These are phyloP conservation scores for Mesochorus sp. DNA, from an alignment of 2,888 invertebrate genomes.

Conservation along the genomic window DNA sequence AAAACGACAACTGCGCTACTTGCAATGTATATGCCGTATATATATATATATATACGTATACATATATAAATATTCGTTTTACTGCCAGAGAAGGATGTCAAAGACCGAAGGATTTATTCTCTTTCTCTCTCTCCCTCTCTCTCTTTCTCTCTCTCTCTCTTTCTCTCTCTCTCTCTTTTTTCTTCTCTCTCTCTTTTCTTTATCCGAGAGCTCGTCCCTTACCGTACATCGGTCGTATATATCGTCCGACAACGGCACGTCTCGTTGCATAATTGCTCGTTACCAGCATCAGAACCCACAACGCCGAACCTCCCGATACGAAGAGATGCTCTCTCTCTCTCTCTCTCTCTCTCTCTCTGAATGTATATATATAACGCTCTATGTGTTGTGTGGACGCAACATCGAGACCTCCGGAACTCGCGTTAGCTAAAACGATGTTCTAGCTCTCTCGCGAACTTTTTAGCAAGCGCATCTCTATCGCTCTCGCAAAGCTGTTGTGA, in stretches of 20 bases:
- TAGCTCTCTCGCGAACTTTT: constrained; percentile 20
- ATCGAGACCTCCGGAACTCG: constrained; percentile 45
- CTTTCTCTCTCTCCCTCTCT: constrained; percentile 22
- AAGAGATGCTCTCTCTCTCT: no score
- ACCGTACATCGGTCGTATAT: constrained; percentile 59
- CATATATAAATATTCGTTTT: constrained; percentile 12
- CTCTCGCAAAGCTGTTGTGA: neutral
- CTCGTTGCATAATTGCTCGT: constrained; percentile 64
- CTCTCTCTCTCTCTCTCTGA: no score
- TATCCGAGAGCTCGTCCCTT: constrained; percentile 38
- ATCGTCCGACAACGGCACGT: constrained; percentile 61
- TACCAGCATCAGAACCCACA: constrained; percentile 52
- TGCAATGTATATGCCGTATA: constrained; percentile 21
- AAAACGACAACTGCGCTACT: constrained; percentile 56
- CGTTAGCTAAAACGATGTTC: constrained; percentile 27
- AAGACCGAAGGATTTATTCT: constrained; percentile 49
- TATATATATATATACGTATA: constrained; percentile 1
- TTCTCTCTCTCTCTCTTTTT: constrained; percentile 3
- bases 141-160: constrained; percentile 6
- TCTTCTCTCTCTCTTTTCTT: neutral
- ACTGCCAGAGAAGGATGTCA: constrained; percentile 46
- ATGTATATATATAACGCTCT: neutral
- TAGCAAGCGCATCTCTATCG: constrained; percentile 29
- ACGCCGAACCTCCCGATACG: constrained; percentile 26
- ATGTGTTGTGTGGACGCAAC: constrained; percentile 3